phyloP scores from a whole-genome alignment of 2,888 invertebrate genomes.

The Macaria liturata region DNA sequence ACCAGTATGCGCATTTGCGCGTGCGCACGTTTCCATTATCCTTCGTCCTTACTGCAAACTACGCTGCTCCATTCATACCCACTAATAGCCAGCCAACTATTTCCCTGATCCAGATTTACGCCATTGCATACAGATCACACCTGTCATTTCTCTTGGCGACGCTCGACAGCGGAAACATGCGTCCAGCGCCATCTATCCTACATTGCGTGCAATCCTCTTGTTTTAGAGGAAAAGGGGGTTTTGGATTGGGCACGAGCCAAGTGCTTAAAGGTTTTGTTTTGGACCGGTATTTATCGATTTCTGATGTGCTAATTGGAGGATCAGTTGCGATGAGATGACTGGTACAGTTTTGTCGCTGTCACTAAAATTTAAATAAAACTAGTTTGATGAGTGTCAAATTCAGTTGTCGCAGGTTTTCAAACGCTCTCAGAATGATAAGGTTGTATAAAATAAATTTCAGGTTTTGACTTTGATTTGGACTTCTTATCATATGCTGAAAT shows the following conservation, averaged over 20 bases:
- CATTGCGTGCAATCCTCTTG: constrained; percentile 70
- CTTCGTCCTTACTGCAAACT: constrained; percentile 16
- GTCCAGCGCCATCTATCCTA: constrained; percentile 77
- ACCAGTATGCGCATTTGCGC: background rate
- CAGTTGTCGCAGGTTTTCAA: no score
- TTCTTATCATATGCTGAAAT: no score
- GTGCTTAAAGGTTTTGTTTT: constrained; percentile 54
- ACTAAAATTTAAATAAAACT: no score
- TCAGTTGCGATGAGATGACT: no score
- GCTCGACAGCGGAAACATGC: constrained; percentile 66
- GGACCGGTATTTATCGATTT: constrained; percentile 7
- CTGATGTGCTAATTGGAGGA: background rate
- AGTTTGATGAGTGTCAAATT: no score
- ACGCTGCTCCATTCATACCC: constrained; percentile 15
- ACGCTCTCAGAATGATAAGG: no score
- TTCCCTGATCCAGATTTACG: constrained; percentile 33
- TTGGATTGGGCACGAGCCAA: constrained; percentile 72
- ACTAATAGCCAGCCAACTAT: constrained; percentile 24
- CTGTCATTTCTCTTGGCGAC: constrained; percentile 42
- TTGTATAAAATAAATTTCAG: no score
- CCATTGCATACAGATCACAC: constrained; percentile 27
- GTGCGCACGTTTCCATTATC: background rate
- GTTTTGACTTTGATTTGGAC: no score
- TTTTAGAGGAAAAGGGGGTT: constrained; percentile 74
- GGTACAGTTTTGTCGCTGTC: no score